Evolutionary conservation across 1,140 invertebrate genomes (phyloP).

Genomic region (Acyrthosiphon pisum): DNA sequence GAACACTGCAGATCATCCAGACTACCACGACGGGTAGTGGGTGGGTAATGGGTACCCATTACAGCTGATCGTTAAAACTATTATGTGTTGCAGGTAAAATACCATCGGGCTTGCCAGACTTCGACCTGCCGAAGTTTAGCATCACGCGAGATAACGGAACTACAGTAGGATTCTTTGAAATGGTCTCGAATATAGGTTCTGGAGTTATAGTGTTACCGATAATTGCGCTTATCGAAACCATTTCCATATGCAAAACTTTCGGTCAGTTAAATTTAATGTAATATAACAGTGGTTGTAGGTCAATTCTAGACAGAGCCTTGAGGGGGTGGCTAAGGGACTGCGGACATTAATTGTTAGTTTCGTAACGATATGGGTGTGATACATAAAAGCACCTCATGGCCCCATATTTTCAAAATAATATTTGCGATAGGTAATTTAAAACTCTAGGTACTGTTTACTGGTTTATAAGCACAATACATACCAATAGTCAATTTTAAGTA

Average conservation of each 20-base stretch:
- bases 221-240: constrained; percentile 82
- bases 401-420: neutral
- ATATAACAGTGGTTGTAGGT: neutral
- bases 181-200: constrained; percentile 77
- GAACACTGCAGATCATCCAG: neutral
- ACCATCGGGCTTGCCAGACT: constrained; percentile 73
- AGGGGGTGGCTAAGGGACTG: neutral
- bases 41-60: neutral
- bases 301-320: neutral
- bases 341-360: neutral
- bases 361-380: too few species aligned
- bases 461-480: too few species aligned
- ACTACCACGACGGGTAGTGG: neutral
- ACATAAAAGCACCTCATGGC: too few species aligned
- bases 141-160: constrained; percentile 64
- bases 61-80: neutral
- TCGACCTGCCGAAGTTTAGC: constrained; percentile 72
- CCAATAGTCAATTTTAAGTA: too few species aligned
- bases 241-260: constrained; percentile 84
- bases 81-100: constrained; percentile 67
- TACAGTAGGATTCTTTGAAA: constrained; percentile 69
- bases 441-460: too few species aligned
- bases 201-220: constrained; percentile 80
- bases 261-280: constrained; percentile 57
- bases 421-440: too few species aligned